These are phyloP conservation scores for Leptatherina wallacei DNA, from an alignment of 2,797 vertebrate genomes.

Conservation along the genomic window DNA sequence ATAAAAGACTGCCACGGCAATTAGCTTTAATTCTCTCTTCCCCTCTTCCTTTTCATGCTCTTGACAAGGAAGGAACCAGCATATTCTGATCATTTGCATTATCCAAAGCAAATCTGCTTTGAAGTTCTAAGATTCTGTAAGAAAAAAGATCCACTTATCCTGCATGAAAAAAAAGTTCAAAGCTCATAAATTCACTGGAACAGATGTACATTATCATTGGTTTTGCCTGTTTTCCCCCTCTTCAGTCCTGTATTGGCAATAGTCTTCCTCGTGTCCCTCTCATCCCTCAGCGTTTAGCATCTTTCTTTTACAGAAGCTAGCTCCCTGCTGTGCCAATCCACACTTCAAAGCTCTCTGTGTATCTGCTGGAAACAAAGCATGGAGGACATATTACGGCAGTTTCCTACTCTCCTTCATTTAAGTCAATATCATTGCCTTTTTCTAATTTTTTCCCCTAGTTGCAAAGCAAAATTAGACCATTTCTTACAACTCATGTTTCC, in stretches of 20 bases:
- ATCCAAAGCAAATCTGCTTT: conserved; percentile 96
- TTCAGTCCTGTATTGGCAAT: conserved; percentile 92
- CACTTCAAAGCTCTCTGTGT: conserved; percentile 96
- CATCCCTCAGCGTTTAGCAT: conserved; percentile 91
- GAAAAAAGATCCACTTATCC: conserved; percentile 97
- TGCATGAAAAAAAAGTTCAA: conserved; percentile 96
- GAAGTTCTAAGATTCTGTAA: conserved; percentile 98
- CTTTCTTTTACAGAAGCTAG: conserved; percentile 89
- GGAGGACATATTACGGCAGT: conserved; percentile 89
- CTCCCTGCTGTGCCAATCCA: conserved; percentile 93
- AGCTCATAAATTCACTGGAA: conserved; percentile 98
- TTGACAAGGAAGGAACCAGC: conserved; percentile 82
- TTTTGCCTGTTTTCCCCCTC: conserved; percentile 89
- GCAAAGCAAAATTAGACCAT: conserved; percentile 76
- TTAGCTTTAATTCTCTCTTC: conserved; percentile 90
- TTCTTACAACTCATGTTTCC: conserved; percentile 34
- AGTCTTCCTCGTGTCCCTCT: conserved; percentile 89
- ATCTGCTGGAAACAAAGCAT: conserved; percentile 95
- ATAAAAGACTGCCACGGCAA: conserved; percentile 95
- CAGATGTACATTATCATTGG: conserved; percentile 99
- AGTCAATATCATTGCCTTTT: conserved; percentile 88
- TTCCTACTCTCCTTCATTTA: conserved; percentile 91
- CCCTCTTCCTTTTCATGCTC: conserved; percentile 85
- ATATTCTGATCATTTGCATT: conserved; percentile 97
- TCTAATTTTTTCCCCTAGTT: conserved; percentile 68